Evolutionary conservation across 2,113 vertebrate species (phyloP), one percentile per base, ranked within the genome.

Genomic region (Oenanthe oenanthe): DNA sequence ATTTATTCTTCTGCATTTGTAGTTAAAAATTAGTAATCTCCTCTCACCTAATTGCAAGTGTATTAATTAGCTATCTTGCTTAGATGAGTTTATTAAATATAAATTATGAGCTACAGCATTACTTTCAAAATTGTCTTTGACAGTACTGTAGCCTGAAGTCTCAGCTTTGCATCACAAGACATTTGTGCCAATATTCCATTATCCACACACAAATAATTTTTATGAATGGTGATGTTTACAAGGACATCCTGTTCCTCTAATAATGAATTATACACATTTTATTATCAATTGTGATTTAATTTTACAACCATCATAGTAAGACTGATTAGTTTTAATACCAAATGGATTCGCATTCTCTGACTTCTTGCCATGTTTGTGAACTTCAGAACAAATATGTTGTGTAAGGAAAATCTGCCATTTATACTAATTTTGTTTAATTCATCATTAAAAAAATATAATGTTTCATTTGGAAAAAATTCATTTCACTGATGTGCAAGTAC

Each of bases 181-280:
- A 40, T 82, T 67, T 88, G 28, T 93, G 47, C 61, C 53, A 87
- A 60, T 90, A 94, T 88, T 92, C 81, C 54, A 66, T 82, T 75
- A 73, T 88, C 85, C 78, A 57, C 9, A 72, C 38, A 76, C 22
- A 93, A 96, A 90, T 79, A 88, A 62, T 53, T 73, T 89, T 90
- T 85, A 86, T 91, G 45, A 65, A 90, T 48, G 17, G 25, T 96
- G 82, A 85, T 58, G 24, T 91, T 84, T 85, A 17, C 38, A 88
- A 57, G 24, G 45, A 60, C 48, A 68, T 68, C 13, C 21, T 80
- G 45, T 85, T 83, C n/a, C 57, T 90, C 81, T 71, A 73, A 43
- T 38, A 80, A 80, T 85, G 50, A 70, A 77, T 88, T 76, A 53
- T 62, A 36, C 3, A 43, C 6, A 34, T 82, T 85, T 95, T 74